Conservation (phyloP, 2,888 invertebrate species). For the Tenthredo livida region DNA sequence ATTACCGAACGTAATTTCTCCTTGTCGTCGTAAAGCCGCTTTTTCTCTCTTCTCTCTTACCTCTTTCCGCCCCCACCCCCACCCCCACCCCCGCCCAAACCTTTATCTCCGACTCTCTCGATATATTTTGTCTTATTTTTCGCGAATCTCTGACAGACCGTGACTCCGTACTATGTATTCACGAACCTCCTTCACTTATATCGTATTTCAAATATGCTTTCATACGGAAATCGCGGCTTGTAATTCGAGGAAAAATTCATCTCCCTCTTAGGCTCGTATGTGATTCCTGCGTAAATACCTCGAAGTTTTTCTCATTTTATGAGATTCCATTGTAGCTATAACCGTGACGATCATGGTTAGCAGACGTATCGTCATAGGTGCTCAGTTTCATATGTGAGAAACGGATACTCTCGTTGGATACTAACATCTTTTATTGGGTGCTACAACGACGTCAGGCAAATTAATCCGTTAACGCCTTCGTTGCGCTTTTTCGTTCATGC, state of each 20-base stretch:
- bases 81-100: background rate
- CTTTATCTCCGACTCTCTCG: background rate
- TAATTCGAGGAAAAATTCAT: background rate
- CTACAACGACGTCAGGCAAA: slow-evolving; percentile 49
- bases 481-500: slow-evolving; percentile 26
- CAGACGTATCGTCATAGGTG: background rate
- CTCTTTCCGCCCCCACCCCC: background rate
- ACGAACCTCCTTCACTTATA: background rate
- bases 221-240: background rate
- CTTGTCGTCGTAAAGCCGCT: slow-evolving; percentile 38
- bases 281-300: background rate
- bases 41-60: background rate
- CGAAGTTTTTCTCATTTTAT: background rate
- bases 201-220: background rate
- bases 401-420: slow-evolving; percentile 59
- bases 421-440: slow-evolving; percentile 73
- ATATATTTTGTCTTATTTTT: background rate
- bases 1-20: slow-evolving; percentile 49
- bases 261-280: background rate
- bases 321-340: background rate
- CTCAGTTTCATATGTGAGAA: background rate
- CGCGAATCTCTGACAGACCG: background rate
- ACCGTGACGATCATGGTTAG: background rate
- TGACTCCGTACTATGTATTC: background rate
- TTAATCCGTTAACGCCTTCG: slow-evolving; percentile 49